A percentile compares a stretch with the other conserved stretches of the same genome.
These are phyloP conservation scores for sheep (Ovis aries) DNA, from an alignment of 2,113 vertebrate species.

Conservation along the genomic window ARS-UI_Ramb_v3.0 NC_056061.1:88348001-88348500, in stretches of 20 bases:
- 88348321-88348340: background rate
- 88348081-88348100: rapidly evolving
- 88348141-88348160: background rate
- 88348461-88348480: background rate
- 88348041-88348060: background rate
- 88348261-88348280: background rate
- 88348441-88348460: background rate
- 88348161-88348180: background rate
- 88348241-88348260: rapidly evolving
- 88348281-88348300: background rate
- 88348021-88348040: rapidly evolving
- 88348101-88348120: rapidly evolving
- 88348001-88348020: background rate
- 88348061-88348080: background rate
- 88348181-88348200: rapidly evolving
- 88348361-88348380: background rate
- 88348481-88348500: rapidly evolving
- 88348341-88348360: background rate
- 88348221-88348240: background rate
- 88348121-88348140: too few relatives aligned
- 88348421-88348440: background rate
- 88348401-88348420: background rate
- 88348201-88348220: rapidly evolving
- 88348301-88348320: too few relatives aligned
- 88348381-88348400: background rate